phyloP scores from a whole-genome alignment of 2,888 invertebrate genomes.

The Prosopocoilus inquinatus region DNA sequence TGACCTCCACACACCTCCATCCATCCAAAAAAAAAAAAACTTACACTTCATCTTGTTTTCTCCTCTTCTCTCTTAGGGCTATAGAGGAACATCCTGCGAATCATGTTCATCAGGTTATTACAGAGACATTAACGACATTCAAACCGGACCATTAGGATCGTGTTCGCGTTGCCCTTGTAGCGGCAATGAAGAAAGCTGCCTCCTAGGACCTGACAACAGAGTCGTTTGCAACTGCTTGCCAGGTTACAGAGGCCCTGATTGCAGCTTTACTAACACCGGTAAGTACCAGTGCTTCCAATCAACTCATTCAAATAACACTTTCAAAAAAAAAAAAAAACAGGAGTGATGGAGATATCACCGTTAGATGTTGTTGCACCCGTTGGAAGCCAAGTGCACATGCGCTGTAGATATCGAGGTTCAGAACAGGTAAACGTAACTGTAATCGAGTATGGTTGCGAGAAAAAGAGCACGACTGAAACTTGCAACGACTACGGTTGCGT shows the following conservation, averaged over 20 bases:
- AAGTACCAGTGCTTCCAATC: slow-evolving; percentile 32
- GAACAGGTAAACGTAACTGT: too few species aligned
- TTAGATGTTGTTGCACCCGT: too few species aligned
- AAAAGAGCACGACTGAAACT: too few species aligned
- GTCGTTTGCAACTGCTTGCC: slow-evolving; percentile 70
- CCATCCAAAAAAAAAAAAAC: not conserved
- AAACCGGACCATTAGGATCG: slow-evolving; percentile 54
- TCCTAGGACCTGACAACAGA: slow-evolving; percentile 55
- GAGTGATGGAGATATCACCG: too few species aligned
- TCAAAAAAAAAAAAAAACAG: slow-evolving; percentile 40
- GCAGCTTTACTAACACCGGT: slow-evolving; percentile 56
- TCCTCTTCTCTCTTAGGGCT: too few species aligned
- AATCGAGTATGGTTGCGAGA: too few species aligned
- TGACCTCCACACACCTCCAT: not conserved
- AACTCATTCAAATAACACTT: too few species aligned
- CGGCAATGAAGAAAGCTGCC: slow-evolving; percentile 67
- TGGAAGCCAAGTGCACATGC: too few species aligned
- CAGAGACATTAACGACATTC: slow-evolving; percentile 58
- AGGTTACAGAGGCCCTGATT: slow-evolving; percentile 69
- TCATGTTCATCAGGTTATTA: slow-evolving; percentile 71
- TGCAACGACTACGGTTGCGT: too few species aligned
- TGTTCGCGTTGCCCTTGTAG: slow-evolving; percentile 77
- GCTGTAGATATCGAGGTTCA: too few species aligned
- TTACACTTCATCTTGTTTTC: not conserved
- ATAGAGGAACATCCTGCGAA: slow-evolving; percentile 82